Conservation (phyloP, 2,113 vertebrate species). For the Psophia crepitans region DNA sequence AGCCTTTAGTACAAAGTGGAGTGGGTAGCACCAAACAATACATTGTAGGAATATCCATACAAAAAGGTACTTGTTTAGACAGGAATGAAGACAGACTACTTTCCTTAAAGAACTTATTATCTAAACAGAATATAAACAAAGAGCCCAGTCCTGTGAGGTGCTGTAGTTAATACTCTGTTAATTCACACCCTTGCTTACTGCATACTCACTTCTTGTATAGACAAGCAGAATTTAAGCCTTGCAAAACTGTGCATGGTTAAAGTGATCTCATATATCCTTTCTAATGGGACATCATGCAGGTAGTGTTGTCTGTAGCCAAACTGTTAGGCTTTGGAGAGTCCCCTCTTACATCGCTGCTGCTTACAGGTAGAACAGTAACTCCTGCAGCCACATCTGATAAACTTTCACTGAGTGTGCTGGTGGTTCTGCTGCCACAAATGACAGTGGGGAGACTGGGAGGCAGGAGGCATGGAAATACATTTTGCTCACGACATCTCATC, state of each 20-base stretch:
- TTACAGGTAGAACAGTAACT: not conserved
- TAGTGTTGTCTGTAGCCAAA: not conserved
- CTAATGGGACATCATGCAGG: not conserved
- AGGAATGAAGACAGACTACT: not conserved
- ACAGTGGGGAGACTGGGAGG: not conserved
- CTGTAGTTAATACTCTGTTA: not conserved
- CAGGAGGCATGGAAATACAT: not conserved
- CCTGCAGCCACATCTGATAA: not conserved
- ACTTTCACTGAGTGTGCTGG: too few species aligned
- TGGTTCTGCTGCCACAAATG: not conserved
- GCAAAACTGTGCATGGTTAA: not conserved
- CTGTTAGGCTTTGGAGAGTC: not conserved
- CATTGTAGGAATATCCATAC: not conserved
- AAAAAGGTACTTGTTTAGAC: not conserved
- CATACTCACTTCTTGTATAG: not conserved
- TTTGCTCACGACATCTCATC: not conserved
- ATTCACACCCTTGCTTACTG: not conserved
- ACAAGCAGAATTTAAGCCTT: conserved; percentile 8
- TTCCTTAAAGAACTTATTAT: not conserved
- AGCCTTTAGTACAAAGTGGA: not conserved
- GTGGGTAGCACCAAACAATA: not conserved
- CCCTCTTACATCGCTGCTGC: not conserved
- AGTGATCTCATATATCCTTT: not conserved
- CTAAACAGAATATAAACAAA: not conserved
- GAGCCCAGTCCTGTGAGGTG: not conserved